Evolutionary conservation across 2,113 vertebrate genomes (phyloP).

Genomic region (Girardinichthys multiradiatus): DNA sequence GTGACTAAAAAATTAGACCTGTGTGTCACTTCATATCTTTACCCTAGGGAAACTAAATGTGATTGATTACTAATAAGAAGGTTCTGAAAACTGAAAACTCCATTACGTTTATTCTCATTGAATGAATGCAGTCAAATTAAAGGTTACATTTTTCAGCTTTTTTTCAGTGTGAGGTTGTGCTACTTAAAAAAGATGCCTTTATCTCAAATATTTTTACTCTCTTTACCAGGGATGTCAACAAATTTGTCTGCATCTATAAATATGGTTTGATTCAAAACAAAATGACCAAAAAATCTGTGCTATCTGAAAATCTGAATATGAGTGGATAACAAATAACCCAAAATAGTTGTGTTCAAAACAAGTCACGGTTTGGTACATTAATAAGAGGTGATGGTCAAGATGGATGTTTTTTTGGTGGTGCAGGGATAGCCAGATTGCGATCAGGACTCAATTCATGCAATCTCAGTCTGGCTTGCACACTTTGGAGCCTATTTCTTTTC

Average conservation of each 20-base stretch:
- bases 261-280: not conserved
- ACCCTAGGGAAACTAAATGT: not conserved
- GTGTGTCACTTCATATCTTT: not conserved
- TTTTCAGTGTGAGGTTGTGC: no score
- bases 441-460: constrained; percentile 73
- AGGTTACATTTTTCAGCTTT: no score
- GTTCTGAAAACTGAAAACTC: not conserved
- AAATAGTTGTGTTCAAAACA: no score
- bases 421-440: constrained; percentile 52
- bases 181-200: not conserved
- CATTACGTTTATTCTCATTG: not conserved
- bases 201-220: not conserved
- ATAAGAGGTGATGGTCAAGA: constrained; percentile 32
- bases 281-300: not conserved
- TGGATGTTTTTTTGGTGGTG: constrained; percentile 66
- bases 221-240: not conserved
- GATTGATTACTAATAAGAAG: not conserved
- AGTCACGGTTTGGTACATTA: not conserved
- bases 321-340: no score
- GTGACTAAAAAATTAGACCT: no score
- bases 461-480: constrained; percentile 63
- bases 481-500: constrained; percentile 60
- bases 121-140: no score
- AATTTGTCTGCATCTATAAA: not conserved
- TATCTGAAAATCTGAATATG: not conserved